Conservation (phyloP, 2,888 invertebrate species). For the Synergus gifuensis region DNA sequence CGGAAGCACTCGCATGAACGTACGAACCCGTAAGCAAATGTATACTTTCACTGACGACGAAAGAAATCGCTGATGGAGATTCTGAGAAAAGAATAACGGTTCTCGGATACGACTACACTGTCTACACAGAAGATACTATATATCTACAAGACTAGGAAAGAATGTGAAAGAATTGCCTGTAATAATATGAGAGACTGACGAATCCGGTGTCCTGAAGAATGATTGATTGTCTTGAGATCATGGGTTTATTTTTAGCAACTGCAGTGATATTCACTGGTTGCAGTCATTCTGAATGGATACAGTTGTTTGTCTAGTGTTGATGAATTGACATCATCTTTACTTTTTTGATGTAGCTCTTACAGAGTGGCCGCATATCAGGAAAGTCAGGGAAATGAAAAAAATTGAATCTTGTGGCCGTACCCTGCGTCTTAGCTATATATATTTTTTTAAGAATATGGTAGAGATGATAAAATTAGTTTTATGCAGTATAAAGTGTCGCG, state of each 20-base stretch:
- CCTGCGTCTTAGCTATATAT: no score
- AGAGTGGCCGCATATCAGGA: no score
- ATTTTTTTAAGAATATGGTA: no score
- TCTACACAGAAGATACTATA: slow-evolving; percentile 38
- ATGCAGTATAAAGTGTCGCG: background rate
- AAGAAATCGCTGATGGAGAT: slow-evolving; percentile 57
- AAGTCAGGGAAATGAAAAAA: no score
- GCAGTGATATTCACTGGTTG: background rate
- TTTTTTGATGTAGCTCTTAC: no score
- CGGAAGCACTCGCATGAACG: slow-evolving; percentile 43
- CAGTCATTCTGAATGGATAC: no score
- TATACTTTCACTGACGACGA: slow-evolving; percentile 63
- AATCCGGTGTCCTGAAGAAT: background rate
- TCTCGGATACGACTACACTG: slow-evolving; percentile 19
- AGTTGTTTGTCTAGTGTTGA: no score
- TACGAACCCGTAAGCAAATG: slow-evolving; percentile 46
- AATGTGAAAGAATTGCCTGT: slow-evolving; percentile 12
- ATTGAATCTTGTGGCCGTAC: no score
- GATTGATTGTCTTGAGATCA: background rate
- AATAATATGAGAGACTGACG: slow-evolving; percentile 16
- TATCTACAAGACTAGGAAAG: slow-evolving; percentile 6
- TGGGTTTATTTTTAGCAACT: background rate
- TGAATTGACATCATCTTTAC: no score
- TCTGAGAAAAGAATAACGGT: slow-evolving; percentile 52
- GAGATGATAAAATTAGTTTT: no score